phyloP scores from a whole-genome alignment of 1,140 invertebrate species.

The Pogonognathellus flavescens region DNA sequence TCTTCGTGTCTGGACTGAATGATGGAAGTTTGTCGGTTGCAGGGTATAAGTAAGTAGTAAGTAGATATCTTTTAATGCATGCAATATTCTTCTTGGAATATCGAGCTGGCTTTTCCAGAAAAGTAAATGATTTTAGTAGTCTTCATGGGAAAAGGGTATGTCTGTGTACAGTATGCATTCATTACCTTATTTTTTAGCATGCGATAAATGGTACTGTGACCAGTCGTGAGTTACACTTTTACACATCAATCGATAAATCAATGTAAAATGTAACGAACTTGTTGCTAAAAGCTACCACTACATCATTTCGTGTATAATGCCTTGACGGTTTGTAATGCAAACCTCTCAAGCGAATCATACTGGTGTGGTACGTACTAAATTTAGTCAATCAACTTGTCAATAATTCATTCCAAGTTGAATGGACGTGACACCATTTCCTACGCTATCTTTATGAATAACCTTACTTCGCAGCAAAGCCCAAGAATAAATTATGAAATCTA shows the following conservation, averaged over 20 bases:
- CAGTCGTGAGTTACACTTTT: neutral
- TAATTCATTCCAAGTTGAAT: neutral
- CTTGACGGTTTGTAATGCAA: conserved; percentile 8
- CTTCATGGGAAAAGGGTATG: no score
- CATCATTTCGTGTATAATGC: conserved; percentile 20
- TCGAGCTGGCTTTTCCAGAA: no score
- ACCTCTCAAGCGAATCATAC: neutral
- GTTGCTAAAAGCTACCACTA: conserved; percentile 33
- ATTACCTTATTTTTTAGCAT: no score
- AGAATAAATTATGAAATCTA: no score
- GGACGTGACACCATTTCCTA: conserved; percentile 1
- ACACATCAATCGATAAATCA: conserved; percentile 37
- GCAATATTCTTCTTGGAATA: no score
- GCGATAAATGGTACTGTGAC: neutral
- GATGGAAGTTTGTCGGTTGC: no score
- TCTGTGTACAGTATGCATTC: no score
- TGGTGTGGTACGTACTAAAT: neutral
- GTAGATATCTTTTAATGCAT: no score
- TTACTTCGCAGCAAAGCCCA: no score
- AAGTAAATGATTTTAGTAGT: no score
- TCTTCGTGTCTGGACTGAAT: no score
- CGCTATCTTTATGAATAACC: neutral
- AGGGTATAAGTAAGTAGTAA: no score
- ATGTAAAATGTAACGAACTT: conserved; percentile 34
- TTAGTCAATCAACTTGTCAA: neutral